Percentiles rank a stretch among this genome's conserved stretches.
Conservation (phyloP, 1,140 invertebrate species). For the Macrotrachela quadricornifera region DNA sequence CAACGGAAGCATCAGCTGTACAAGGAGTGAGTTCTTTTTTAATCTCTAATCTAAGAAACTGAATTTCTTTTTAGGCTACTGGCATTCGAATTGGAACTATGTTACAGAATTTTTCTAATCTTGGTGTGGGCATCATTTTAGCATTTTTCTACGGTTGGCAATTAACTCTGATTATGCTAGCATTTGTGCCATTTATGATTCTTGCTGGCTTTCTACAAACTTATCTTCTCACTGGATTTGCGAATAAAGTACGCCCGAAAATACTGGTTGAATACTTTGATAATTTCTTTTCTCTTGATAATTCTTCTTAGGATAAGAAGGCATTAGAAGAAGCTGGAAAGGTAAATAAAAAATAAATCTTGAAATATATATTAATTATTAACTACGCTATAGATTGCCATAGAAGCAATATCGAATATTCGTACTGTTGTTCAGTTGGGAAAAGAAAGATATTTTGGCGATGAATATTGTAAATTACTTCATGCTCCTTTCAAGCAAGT, state of each 20-base stretch:
- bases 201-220: too few species aligned
- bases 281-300: constrained; percentile 24
- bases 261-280: constrained; percentile 25
- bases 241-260: constrained; percentile 18
- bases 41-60: constrained; percentile 41
- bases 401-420: constrained; percentile 7
- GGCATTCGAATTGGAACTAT: constrained; percentile 1
- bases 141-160: constrained; percentile 57
- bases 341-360: not conserved
- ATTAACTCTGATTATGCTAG: too few species aligned
- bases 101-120: constrained; percentile 36
- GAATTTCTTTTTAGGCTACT: not conserved
- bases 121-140: constrained; percentile 45
- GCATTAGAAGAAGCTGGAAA: constrained; percentile 8
- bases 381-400: constrained; percentile 13
- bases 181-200: too few species aligned
- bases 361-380: too few species aligned
- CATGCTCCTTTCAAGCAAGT: too few species aligned
- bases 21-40: constrained; percentile 49
- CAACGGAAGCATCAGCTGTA: too few species aligned
- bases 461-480: too few species aligned
- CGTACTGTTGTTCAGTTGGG: constrained; percentile 30
- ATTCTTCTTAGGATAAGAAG: constrained; percentile 7
- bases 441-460: constrained; percentile 30
- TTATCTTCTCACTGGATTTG: constrained; percentile 5